phyloP scores from a whole-genome alignment of 2,888 invertebrate species.

The Ypsolopha scabrella region DNA sequence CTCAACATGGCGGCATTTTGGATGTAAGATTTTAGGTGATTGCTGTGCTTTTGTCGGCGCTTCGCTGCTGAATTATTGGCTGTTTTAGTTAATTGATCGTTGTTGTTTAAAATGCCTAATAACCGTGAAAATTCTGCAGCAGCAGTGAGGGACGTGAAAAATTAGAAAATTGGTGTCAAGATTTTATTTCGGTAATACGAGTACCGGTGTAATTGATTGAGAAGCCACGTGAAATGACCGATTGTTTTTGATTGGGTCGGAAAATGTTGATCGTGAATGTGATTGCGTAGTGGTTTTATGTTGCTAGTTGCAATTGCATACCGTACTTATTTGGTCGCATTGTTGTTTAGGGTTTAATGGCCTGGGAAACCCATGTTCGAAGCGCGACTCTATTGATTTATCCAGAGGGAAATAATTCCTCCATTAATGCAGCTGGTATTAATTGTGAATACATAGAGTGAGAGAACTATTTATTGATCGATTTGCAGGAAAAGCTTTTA shows the following conservation, averaged over 20 bases:
- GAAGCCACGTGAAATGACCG: background rate
- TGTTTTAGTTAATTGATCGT: conserved; percentile 24
- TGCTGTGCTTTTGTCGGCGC: conserved; percentile 14
- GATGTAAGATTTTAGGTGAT: conserved; percentile 26
- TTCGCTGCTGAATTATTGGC: conserved; percentile 17
- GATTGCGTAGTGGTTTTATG: background rate
- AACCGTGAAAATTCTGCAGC: conserved; percentile 4
- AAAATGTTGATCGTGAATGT: background rate
- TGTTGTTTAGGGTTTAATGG: conserved; percentile 23
- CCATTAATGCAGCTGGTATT: background rate
- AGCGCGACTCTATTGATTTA: conserved; percentile 33
- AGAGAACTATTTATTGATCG: too few relatives aligned
- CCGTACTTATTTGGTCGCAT: conserved; percentile 1
- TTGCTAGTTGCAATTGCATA: background rate
- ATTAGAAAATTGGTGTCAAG: conserved; percentile 5
- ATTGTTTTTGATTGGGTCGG: background rate
- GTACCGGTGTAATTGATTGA: background rate
- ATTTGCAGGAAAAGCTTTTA: too few relatives aligned
- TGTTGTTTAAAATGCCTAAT: conserved; percentile 21
- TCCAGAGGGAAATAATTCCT: background rate
- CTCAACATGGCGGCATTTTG: conserved; percentile 19
- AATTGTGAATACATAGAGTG: background rate
- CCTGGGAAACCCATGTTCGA: conserved; percentile 32
- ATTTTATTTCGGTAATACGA: background rate
- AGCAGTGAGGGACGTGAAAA: conserved; percentile 4